Evolutionary conservation across 1,140 invertebrate genomes (phyloP).

Genomic region (Arion vulgaris): DNA sequence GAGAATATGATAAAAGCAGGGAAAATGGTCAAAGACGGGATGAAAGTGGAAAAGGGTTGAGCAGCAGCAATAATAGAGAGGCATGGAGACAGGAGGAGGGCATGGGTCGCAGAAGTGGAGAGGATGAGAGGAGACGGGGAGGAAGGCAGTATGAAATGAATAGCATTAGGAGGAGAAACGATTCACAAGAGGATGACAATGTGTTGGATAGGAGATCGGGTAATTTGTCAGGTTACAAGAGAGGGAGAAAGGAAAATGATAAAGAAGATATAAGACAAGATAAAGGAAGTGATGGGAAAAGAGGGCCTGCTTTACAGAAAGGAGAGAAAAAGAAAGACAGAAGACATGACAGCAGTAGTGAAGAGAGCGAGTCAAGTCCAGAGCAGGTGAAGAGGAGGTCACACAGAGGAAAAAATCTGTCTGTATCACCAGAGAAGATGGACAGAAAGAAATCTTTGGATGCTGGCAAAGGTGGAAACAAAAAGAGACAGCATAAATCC

Average conservation of each 20-base stretch:
- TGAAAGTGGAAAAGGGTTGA: neutral
- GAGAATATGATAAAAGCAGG: neutral
- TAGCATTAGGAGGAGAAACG: neutral
- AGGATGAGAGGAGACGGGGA: slow-evolving; percentile 14
- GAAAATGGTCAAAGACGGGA: neutral
- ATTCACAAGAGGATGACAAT: too few relatives aligned
- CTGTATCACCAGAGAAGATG: neutral
- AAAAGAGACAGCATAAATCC: neutral
- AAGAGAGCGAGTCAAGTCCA: neutral
- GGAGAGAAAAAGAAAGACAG: neutral
- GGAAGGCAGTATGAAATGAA: neutral
- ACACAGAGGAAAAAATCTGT: neutral
- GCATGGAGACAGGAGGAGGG: slow-evolving; percentile 1
- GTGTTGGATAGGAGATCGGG: neutral
- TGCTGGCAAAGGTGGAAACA: neutral
- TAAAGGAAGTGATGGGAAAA: neutral
- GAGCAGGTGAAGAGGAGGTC: neutral
- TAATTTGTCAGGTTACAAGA: neutral
- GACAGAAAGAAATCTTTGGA: neutral
- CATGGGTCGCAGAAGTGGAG: slow-evolving; percentile 7
- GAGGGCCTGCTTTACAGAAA: neutral
- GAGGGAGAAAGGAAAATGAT: neutral
- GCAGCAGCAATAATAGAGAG: slow-evolving; percentile 5
- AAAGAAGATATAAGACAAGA: neutral
- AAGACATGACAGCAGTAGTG: slow-evolving; percentile 2